Percentiles rank a stretch among this genome's conserved stretches.
phyloP scores from a whole-genome alignment of 2,113 vertebrate species.

The Ellobius talpinus region DNA sequence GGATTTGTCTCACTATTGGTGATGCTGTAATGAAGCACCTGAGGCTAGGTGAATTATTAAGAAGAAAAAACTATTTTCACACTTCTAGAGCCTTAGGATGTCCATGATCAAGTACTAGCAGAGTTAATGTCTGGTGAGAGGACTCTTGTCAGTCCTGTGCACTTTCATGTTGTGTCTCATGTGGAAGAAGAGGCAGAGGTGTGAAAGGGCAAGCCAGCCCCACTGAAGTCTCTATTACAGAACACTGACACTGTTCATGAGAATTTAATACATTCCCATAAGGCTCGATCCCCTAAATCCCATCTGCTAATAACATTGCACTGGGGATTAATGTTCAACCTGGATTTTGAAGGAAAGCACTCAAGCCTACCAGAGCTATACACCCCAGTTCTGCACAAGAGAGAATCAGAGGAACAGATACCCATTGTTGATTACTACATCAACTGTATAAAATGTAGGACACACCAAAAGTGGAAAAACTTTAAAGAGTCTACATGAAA shows the following conservation, averaged over 20 bases:
- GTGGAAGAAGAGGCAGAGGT: background rate
- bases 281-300: background rate
- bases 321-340: background rate
- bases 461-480: background rate
- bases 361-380: background rate
- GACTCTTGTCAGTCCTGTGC: background rate
- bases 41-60: background rate
- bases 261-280: background rate
- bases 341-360: background rate
- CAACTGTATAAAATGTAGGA: background rate
- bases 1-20: background rate
- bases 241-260: background rate
- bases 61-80: background rate
- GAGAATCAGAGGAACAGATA: background rate
- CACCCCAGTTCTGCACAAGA: conserved; percentile 26
- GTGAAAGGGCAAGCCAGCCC: background rate
- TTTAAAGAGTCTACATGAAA: background rate
- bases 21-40: background rate
- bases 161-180: background rate
- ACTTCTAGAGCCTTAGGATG: background rate
- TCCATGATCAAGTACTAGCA: background rate
- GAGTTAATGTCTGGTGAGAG: background rate
- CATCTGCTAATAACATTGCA: background rate
- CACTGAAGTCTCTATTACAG: background rate
- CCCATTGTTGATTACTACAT: background rate